Percentiles rank a stretch among this genome's conserved stretches.
Evolutionary conservation across 2,888 invertebrate species (phyloP).

Genomic region (Dilophus febrilis): DNA sequence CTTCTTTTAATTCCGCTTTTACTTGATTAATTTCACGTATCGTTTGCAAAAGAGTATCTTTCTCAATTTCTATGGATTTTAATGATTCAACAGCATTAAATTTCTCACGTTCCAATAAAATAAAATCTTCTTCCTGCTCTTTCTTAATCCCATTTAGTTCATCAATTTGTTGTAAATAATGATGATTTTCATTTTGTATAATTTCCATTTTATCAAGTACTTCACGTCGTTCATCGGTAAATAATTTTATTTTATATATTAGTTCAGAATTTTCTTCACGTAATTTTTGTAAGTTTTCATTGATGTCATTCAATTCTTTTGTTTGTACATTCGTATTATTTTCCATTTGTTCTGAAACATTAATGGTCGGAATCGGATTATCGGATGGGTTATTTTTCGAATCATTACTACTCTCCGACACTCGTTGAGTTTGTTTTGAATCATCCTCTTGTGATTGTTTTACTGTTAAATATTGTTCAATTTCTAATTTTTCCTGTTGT

Average conservation of each 20-base stretch:
- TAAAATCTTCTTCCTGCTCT: conserved; percentile 31
- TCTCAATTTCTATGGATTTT: conserved; percentile 14
- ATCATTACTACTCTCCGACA: conserved; percentile 1
- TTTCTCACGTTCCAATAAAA: conserved; percentile 16
- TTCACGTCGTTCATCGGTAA: conserved; percentile 49
- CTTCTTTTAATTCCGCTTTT: conserved; percentile 7
- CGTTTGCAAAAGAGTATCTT: conserved; percentile 15
- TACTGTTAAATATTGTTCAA: conserved; percentile 46
- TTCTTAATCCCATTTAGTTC: conserved; percentile 36
- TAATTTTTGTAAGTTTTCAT: conserved; percentile 39
- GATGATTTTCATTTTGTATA: conserved; percentile 36
- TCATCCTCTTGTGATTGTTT: conserved; percentile 10
- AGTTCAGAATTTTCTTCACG: conserved; percentile 47
- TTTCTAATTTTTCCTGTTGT: conserved; percentile 50
- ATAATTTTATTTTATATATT: conserved; percentile 47
- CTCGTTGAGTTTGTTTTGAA: conserved; percentile 6
- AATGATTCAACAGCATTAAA: conserved; percentile 16
- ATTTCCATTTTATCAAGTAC: conserved; percentile 43
- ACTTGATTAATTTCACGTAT: conserved; percentile 5
- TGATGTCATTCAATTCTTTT: conserved; percentile 24
- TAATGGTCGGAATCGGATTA: too few relatives aligned
- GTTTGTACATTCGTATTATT: conserved; percentile 5
- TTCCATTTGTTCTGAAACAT: too few relatives aligned
- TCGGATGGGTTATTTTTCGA: too few relatives aligned
- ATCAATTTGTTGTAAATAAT: conserved; percentile 33